Evolutionary conservation across 2,113 vertebrate genomes (phyloP).

Genomic region (Narcine bancroftii): DNA sequence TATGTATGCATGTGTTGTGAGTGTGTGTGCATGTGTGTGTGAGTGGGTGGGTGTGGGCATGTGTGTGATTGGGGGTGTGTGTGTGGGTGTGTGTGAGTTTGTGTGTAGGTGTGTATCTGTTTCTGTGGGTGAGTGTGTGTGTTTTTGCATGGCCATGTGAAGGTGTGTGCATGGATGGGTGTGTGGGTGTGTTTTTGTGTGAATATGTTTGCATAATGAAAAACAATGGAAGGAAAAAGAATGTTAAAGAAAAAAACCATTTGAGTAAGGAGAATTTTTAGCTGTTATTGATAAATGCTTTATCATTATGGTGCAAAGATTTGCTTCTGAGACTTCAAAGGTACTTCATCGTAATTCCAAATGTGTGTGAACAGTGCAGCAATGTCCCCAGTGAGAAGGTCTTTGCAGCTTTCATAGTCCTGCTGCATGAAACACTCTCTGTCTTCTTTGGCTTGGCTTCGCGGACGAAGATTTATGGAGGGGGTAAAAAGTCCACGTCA

Average conservation of each 20-base stretch:
- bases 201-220: neutral
- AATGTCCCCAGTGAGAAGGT: slow-evolving; percentile 7
- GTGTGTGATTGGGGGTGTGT: too few relatives aligned
- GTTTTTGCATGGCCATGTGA: too few relatives aligned
- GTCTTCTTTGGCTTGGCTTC: neutral
- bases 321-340: neutral
- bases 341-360: slow-evolving; percentile 21
- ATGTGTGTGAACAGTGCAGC: neutral
- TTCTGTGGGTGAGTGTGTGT: too few relatives aligned
- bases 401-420: slow-evolving; percentile 16
- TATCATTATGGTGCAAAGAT: neutral
- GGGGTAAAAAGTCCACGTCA: too few relatives aligned
- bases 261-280: neutral
- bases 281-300: slow-evolving; percentile 7
- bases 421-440: neutral
- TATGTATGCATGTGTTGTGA: too few relatives aligned
- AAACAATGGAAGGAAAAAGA: slow-evolving; percentile 1
- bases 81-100: too few relatives aligned
- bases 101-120: too few relatives aligned
- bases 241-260: neutral
- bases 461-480: too few relatives aligned
- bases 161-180: too few relatives aligned
- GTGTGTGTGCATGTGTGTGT: too few relatives aligned
- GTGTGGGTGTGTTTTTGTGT: too few relatives aligned
- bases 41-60: too few relatives aligned